phyloP scores from a whole-genome alignment of 64 coral and sea anemone genomes.

The Actinia tenebrosa region DNA sequence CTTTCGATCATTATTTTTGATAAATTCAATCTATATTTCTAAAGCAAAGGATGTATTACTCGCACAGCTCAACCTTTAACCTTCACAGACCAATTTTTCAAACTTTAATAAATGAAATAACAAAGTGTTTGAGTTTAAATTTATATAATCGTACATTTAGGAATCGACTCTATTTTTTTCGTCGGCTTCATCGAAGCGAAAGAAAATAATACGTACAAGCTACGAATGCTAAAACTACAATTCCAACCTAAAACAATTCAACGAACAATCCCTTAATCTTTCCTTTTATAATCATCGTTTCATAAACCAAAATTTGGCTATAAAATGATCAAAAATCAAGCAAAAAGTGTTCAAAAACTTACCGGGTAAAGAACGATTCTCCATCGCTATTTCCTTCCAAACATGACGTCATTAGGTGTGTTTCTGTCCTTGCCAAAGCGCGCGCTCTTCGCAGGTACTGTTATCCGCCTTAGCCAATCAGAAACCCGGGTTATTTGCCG shows the following conservation, averaged over 20 bases:
- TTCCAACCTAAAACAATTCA: background rate
- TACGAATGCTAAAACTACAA: background rate
- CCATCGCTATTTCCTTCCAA: background rate
- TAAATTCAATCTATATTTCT: too few species aligned
- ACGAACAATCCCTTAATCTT: background rate
- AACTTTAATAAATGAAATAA: too few species aligned
- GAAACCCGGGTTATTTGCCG: background rate
- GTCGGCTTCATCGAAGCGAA: background rate
- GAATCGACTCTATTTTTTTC: background rate
- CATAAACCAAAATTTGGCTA: background rate
- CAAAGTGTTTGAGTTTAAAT: too few species aligned
- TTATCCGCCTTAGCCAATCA: background rate
- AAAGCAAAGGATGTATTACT: too few species aligned
- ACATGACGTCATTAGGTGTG: slow-evolving; percentile 4
- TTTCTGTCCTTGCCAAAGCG: background rate
- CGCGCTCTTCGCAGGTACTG: background rate
- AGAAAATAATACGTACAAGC: background rate
- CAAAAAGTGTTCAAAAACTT: background rate
- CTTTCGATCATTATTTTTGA: background rate
- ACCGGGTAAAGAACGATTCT: background rate
- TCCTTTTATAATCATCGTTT: background rate
- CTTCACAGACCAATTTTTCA: too few species aligned
- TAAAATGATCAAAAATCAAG: background rate
- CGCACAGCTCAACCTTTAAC: too few species aligned
- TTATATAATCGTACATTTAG: too few species aligned